Conservation (phyloP, 1,140 invertebrate species). For the Zaprionus vittiger region DNA sequence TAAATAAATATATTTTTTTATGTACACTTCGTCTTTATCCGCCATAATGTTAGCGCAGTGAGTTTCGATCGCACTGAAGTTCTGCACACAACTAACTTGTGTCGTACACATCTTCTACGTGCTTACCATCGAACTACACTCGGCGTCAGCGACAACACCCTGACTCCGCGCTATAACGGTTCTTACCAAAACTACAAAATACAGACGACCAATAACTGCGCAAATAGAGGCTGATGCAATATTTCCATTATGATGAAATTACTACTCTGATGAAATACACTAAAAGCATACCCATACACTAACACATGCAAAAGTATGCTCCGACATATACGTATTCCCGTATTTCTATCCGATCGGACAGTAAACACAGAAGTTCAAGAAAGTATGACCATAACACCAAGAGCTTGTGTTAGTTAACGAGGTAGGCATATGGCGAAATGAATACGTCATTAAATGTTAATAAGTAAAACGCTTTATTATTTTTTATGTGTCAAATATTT, state of each 20-base stretch:
- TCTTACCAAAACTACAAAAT: slow-evolving; percentile 1
- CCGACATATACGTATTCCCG: no score
- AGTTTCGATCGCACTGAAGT: slow-evolving; percentile 3
- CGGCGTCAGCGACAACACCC: neutral
- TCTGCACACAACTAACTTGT: neutral
- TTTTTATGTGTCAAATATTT: no score
- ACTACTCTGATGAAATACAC: neutral
- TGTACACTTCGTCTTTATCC: neutral
- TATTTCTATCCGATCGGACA: no score
- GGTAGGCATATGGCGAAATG: no score
- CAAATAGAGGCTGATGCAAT: slow-evolving; percentile 9
- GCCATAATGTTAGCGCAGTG: neutral
- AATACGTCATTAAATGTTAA: no score
- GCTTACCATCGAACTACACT: neutral
- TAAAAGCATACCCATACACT: neutral
- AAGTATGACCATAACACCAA: no score
- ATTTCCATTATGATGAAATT: slow-evolving; percentile 2
- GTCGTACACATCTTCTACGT: neutral
- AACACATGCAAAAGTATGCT: neutral
- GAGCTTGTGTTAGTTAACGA: no score
- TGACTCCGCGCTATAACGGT: slow-evolving; percentile 1
- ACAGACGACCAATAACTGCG: slow-evolving; percentile 1
- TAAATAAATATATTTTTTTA: no score
- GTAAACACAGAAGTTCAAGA: no score
- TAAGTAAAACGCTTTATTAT: no score